Conservation (phyloP, 1,140 invertebrate genomes). For the Ips typographus region DNA sequence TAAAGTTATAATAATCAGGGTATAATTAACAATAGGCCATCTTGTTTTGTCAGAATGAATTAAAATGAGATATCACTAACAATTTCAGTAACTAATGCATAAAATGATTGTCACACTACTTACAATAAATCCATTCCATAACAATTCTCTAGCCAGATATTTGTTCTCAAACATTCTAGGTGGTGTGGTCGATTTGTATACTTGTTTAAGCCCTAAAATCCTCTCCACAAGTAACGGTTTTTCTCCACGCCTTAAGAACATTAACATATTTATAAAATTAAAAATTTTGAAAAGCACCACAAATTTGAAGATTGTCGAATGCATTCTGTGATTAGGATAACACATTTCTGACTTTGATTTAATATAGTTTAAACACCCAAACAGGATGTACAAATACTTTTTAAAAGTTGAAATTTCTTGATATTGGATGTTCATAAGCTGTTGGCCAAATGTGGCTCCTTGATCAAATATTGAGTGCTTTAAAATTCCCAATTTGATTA, state of each 20-base stretch:
- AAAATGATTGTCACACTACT: slow-evolving; percentile 14
- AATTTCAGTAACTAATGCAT: not conserved
- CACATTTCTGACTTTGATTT: slow-evolving; percentile 44
- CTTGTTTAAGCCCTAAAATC: slow-evolving; percentile 47
- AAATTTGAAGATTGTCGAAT: slow-evolving; percentile 38
- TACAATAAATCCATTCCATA: slow-evolving; percentile 53
- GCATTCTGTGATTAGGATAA: slow-evolving; percentile 39
- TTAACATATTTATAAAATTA: slow-evolving; percentile 48
- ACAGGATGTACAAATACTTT: slow-evolving; percentile 42
- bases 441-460: slow-evolving; percentile 49
- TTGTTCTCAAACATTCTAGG: slow-evolving; percentile 44
- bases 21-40: too few species aligned
- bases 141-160: slow-evolving; percentile 49
- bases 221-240: slow-evolving; percentile 48
- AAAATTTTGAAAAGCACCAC: slow-evolving; percentile 41
- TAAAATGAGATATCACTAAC: not conserved
- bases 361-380: slow-evolving; percentile 43
- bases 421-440: slow-evolving; percentile 50
- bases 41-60: too few species aligned
- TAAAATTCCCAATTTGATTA: slow-evolving; percentile 43
- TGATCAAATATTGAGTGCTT: slow-evolving; percentile 45
- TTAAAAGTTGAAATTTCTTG: slow-evolving; percentile 44
- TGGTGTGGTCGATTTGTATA: slow-evolving; percentile 40
- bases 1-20: too few species aligned
- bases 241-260: slow-evolving; percentile 46